Evolutionary conservation across 2,113 vertebrate genomes (phyloP).

Genomic region (Tupaia tana): DNA sequence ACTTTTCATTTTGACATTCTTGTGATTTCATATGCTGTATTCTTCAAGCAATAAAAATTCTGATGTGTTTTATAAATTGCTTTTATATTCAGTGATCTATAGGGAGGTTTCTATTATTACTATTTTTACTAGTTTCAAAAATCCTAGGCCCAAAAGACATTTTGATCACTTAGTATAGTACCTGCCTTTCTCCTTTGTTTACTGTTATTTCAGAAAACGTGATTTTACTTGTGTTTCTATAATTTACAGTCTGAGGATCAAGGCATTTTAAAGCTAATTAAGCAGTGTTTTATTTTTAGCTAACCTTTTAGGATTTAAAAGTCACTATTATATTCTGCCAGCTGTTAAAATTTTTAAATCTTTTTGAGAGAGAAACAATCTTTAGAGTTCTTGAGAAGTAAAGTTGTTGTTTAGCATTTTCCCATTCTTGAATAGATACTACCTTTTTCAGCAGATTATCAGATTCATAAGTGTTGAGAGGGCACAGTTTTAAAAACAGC

Average conservation of each 20-base stretch:
- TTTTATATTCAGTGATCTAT: constrained; percentile 87
- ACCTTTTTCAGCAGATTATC: constrained; percentile 5
- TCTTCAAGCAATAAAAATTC: constrained; percentile 99
- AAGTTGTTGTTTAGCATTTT: constrained; percentile 60
- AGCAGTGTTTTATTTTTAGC: constrained; percentile 54
- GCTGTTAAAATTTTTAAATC: constrained; percentile 32
- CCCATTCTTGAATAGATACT: constrained; percentile 31
- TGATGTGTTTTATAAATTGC: constrained; percentile 93
- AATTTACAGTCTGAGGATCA: not conserved
- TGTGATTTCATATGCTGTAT: constrained; percentile 96
- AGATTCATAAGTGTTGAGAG: constrained; percentile 46
- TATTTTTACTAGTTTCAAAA: constrained; percentile 72
- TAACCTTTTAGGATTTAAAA: constrained; percentile 42
- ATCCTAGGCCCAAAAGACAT: constrained; percentile 35
- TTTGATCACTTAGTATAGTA: constrained; percentile 52
- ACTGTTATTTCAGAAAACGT: constrained; percentile 55
- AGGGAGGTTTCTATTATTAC: constrained; percentile 53
- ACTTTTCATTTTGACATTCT: constrained; percentile 91
- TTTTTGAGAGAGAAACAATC: constrained; percentile 49
- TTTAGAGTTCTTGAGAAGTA: constrained; percentile 54
- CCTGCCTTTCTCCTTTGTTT: constrained; percentile 56
- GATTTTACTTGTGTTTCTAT: constrained; percentile 63
- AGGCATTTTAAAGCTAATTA: constrained; percentile 32
- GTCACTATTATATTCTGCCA: constrained; percentile 23
- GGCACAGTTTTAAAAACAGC: constrained; percentile 16